Conservation (phyloP, 2,888 invertebrate genomes). For the Phoenoteleia sp. region DNA sequence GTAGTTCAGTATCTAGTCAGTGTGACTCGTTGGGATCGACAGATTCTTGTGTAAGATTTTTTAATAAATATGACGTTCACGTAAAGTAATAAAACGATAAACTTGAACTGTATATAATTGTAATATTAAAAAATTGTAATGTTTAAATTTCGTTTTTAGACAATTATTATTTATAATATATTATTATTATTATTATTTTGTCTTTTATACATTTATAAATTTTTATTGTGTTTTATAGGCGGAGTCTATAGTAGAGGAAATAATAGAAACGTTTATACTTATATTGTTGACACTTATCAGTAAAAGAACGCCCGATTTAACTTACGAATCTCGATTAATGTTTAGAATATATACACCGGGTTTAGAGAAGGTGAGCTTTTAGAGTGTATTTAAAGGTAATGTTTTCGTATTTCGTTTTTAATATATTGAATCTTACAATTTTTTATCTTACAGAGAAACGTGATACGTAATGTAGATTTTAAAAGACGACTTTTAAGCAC, state of each 20-base stretch:
- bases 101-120: no score
- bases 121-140: no score
- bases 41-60: constrained; percentile 82
- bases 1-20: constrained; percentile 87
- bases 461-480: constrained; percentile 82
- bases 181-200: not conserved
- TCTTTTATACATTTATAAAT: not conserved
- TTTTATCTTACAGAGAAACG: constrained; percentile 33
- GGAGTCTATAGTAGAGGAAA: constrained; percentile 85
- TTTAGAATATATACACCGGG: constrained; percentile 78
- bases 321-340: constrained; percentile 80
- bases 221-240: constrained; percentile 76
- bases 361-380: constrained; percentile 78
- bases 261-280: constrained; percentile 87
- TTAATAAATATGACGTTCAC: no score
- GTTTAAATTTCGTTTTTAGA: no score
- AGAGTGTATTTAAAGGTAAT: not conserved
- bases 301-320: constrained; percentile 81
- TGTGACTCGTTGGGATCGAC: constrained; percentile 87
- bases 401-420: no score
- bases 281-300: constrained; percentile 86
- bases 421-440: no score
- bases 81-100: no score
- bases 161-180: no score
- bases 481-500: constrained; percentile 87